phyloP scores from a whole-genome alignment of 2,797 vertebrate species.

The Rhinogobio ventralis region DNA sequence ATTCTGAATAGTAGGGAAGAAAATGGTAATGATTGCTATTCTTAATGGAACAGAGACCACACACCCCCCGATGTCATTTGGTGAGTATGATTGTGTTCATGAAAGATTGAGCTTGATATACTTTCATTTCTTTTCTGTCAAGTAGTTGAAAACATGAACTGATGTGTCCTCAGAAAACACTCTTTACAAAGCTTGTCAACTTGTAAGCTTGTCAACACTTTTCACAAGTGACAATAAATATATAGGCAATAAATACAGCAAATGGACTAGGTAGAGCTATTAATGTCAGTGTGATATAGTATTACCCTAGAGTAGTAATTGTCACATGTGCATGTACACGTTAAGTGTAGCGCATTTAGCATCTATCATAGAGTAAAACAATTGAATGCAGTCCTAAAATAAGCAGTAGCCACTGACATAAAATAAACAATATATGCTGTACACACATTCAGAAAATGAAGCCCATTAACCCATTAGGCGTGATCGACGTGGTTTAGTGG shows the following conservation, averaged over 20 bases:
- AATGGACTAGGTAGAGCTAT: neutral
- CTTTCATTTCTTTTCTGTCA: neutral
- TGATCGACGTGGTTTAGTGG: constrained; percentile 2
- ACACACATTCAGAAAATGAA: neutral
- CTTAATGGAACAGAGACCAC: neutral
- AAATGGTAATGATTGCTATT: neutral
- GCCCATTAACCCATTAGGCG: neutral
- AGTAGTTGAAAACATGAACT: neutral
- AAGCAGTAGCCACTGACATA: neutral
- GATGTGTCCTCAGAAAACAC: neutral
- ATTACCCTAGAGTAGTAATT: constrained; percentile 1
- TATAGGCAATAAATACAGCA: neutral
- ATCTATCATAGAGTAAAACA: neutral
- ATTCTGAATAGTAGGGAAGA: neutral
- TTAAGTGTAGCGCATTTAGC: neutral
- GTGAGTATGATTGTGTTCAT: neutral
- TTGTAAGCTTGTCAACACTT: neutral
- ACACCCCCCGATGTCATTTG: neutral
- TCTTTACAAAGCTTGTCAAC: neutral
- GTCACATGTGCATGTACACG: neutral
- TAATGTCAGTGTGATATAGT: neutral
- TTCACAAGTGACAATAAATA: constrained; percentile 3
- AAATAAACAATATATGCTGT: neutral
- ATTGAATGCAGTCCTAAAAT: neutral
- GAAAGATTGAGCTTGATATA: constrained; percentile 4